Base-by-base conservation (phyloP, 1,140 invertebrate species). In the Sweltsa coloradensis region DNA sequence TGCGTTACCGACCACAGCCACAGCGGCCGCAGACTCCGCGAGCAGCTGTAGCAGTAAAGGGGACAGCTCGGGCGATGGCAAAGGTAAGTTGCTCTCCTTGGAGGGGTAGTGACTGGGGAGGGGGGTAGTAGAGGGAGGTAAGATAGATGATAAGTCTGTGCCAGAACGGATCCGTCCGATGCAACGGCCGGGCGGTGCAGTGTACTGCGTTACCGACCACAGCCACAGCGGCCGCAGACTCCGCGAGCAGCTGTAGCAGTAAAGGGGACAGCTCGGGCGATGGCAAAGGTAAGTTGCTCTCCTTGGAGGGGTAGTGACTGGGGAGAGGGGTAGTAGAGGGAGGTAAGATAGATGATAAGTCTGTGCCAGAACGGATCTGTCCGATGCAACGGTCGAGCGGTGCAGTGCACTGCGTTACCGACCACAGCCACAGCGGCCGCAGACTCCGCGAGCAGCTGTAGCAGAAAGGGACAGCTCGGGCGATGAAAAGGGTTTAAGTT, bases 321-420 rank as follows among this genome's bases (percentile, higher is more conserved):
- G n/a, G n/a, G n/a, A n/a, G n/a, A n/a, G n/a, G n/a, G n/a, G n/a
- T n/a, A n/a, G n/a, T n/a, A n/a, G n/a, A n/a, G n/a, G n/a, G n/a
- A n/a, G n/a, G n/a, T n/a, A n/a, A n/a, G n/a, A n/a, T n/a, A n/a
- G n/a, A n/a, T n/a, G n/a, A n/a, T n/a, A n/a, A n/a, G n/a, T n/a
- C n/a, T n/a, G n/a, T n/a, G 46, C 1, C 36, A 47, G 18, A 70
- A 69, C 51, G 67, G 67, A 34, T 66, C 63, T 13, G 60, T 68
- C 34, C 65, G 68, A 49, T 69, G 40, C 64, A 66, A 53, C 61
- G 64, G 39, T 56, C 59, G 39, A 62, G 63, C 58, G 61, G 24
- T 64, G 62, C 51, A 68, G 64, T 53, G 61, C 59, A 31, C 63
- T 62, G 53, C 68, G 66, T n/a, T n/a, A n/a, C n/a, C n/a, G n/a